Evolutionary conservation across 2,888 invertebrate genomes (phyloP).

Genomic region (Drosophila conformis): DNA sequence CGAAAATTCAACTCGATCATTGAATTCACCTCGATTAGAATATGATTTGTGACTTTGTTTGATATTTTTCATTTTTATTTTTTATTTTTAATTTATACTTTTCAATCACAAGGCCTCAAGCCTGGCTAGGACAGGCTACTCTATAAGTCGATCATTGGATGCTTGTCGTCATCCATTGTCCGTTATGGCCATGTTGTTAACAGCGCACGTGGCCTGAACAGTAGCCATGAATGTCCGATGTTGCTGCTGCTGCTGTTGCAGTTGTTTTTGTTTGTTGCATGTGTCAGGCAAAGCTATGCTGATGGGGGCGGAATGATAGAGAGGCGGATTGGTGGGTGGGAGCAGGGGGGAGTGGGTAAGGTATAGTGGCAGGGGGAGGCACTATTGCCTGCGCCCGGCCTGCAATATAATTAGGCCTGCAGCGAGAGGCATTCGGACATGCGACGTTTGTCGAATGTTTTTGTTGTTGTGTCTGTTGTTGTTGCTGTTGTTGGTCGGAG

Average conservation of each 20-base stretch:
- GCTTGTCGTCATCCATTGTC: constrained; percentile 5
- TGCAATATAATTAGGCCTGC: constrained; percentile 79
- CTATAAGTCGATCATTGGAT: background rate
- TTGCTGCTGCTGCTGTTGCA: constrained; percentile 45
- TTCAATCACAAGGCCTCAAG: background rate
- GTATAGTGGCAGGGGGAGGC: constrained; percentile 1
- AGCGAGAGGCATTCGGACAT: constrained; percentile 59
- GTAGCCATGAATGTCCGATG: constrained; percentile 49
- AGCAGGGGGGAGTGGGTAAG: too few species aligned
- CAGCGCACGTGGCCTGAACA: constrained; percentile 66
- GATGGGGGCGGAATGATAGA: constrained; percentile 32
- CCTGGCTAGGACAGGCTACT: constrained; percentile 24
- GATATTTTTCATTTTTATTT: background rate
- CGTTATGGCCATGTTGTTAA: constrained; percentile 33
- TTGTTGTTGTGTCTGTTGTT: constrained; percentile 17
- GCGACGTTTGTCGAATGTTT: constrained; percentile 60
- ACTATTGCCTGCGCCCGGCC: constrained; percentile 50
- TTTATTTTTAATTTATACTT: background rate
- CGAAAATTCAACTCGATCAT: background rate
- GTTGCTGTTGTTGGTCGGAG: constrained; percentile 28
- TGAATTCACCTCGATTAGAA: background rate
- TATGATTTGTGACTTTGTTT: background rate
- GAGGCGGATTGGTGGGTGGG: background rate
- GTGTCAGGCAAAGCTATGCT: constrained; percentile 66
- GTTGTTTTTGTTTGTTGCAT: constrained; percentile 48